Conservation (phyloP, 1,140 invertebrate genomes). For the Gonatopus flavifemur region DNA sequence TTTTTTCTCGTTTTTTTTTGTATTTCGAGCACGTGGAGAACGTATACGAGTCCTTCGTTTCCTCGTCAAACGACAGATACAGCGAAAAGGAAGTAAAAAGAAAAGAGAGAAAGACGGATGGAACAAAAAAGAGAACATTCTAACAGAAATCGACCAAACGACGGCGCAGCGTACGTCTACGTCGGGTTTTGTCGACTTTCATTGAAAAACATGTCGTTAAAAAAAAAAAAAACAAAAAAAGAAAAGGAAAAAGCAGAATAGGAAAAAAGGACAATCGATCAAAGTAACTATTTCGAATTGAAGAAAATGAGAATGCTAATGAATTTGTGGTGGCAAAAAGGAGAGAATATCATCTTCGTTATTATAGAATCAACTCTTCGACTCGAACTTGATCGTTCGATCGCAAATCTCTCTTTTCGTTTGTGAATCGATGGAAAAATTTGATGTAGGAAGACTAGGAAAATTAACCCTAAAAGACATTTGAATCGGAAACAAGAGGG, state of each 20-base stretch:
- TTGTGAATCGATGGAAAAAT: too few species aligned
- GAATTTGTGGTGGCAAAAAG: not conserved
- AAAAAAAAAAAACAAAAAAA: too few species aligned
- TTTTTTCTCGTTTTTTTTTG: too few species aligned
- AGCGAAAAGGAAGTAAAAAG: not conserved
- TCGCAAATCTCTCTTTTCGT: too few species aligned
- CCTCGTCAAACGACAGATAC: not conserved
- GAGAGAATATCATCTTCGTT: too few species aligned
- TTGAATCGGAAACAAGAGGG: slow-evolving; percentile 3
- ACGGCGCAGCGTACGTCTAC: slow-evolving; percentile 50
- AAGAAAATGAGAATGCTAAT: not conserved
- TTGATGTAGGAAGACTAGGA: too few species aligned
- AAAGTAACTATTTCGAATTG: not conserved
- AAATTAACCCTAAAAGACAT: too few species aligned
- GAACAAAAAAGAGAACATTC: slow-evolving; percentile 3
- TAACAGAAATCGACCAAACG: slow-evolving; percentile 3
- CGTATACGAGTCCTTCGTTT: slow-evolving; percentile 18
- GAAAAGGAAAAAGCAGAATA: too few species aligned
- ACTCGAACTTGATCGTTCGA: too few species aligned
- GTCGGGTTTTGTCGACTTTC: slow-evolving; percentile 15
- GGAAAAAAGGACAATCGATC: too few species aligned
- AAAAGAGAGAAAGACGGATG: slow-evolving; percentile 1
- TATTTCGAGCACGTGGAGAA: slow-evolving; percentile 30
- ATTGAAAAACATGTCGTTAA: too few species aligned
- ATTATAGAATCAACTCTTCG: too few species aligned